A percentile compares a stretch with the other conserved stretches of the same genome.
Conservation (phyloP, 2,888 invertebrate species). For the Amitus sp. region DNA sequence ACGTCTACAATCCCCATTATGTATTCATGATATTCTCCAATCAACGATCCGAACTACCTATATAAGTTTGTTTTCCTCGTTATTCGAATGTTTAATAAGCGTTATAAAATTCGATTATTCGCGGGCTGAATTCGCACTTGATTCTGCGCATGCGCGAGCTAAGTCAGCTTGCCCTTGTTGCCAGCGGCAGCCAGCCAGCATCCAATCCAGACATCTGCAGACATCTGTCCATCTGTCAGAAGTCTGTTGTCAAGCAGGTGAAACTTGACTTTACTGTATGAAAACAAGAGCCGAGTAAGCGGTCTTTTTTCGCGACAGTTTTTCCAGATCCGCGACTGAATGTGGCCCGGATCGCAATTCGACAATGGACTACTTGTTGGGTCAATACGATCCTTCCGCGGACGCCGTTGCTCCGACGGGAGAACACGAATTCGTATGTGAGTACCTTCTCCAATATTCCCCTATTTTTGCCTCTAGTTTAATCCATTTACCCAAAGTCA, state of each 20-base stretch:
- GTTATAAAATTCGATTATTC: no score
- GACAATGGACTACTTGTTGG: conserved; percentile 56
- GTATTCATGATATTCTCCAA: no score
- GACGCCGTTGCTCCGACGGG: conserved; percentile 48
- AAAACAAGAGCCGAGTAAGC: not conserved
- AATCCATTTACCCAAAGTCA: not conserved
- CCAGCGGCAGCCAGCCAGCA: not conserved
- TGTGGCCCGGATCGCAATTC: not conserved
- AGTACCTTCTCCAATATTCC: conserved; percentile 33
- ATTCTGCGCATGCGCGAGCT: no score
- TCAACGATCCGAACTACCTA: no score
- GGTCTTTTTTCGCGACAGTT: not conserved
- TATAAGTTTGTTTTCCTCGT: no score
- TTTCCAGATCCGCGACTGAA: not conserved
- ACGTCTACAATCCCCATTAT: no score
- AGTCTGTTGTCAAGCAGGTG: not conserved
- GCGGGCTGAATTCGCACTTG: no score
- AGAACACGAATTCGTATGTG: conserved; percentile 55
- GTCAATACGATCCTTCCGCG: conserved; percentile 55
- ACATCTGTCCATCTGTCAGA: not conserved
- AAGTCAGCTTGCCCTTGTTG: not conserved
- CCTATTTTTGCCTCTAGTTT: not conserved
- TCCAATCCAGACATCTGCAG: not conserved
- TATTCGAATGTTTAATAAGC: no score
- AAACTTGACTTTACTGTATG: no score